phyloP scores from a whole-genome alignment of 2,888 invertebrate species.

The Margaritifera margaritifera region DNA sequence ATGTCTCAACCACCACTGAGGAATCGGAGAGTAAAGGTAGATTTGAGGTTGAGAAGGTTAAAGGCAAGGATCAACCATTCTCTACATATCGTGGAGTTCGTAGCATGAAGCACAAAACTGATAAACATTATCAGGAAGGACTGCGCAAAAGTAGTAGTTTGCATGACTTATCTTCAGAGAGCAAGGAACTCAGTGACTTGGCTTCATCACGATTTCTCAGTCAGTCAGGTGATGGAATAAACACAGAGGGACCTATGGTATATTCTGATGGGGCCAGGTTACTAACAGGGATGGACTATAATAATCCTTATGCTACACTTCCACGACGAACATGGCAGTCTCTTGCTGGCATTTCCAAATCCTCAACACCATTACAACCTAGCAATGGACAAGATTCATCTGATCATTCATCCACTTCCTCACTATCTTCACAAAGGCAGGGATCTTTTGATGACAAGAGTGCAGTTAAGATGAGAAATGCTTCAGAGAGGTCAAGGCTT shows the following conservation, averaged over 20 bases:
- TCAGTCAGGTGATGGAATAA: constrained; percentile 61
- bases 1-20: constrained; percentile 10
- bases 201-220: constrained; percentile 58
- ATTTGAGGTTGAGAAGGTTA: constrained; percentile 52
- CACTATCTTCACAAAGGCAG: constrained; percentile 35
- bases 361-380: constrained; percentile 12
- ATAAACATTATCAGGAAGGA: constrained; percentile 65
- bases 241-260: constrained; percentile 18
- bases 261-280: constrained; percentile 30
- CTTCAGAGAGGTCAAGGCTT: constrained; percentile 43
- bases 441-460: constrained; percentile 51
- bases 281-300: constrained; percentile 40
- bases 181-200: constrained; percentile 36
- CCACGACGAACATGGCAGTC: constrained; percentile 47
- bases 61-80: constrained; percentile 48
- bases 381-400: constrained; percentile 22
- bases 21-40: constrained; percentile 27
- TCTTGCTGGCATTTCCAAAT: constrained; percentile 19
- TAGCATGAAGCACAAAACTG: constrained; percentile 68
- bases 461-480: constrained; percentile 25
- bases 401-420: constrained; percentile 29
- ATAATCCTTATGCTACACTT: constrained; percentile 50
- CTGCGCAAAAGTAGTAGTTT: constrained; percentile 69
- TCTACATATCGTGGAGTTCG: constrained; percentile 67
- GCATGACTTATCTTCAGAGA: constrained; percentile 61